phyloP scores from a whole-genome alignment of 2,888 invertebrate species.

The Synergus laeviventris region DNA sequence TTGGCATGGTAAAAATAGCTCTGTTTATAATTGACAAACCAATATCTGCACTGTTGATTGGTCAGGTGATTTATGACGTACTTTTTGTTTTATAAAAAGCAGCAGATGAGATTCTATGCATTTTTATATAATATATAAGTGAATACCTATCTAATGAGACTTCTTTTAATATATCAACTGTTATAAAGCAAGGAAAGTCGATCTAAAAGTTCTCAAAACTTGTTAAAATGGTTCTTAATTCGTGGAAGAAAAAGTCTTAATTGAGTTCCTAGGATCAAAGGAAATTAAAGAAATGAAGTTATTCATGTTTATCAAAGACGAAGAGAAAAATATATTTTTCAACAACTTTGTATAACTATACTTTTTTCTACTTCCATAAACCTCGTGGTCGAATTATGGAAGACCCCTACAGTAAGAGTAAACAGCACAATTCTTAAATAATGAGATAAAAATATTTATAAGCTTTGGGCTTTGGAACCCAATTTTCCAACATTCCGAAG shows the following conservation, averaged over 20 bases:
- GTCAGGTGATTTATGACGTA: slow-evolving; percentile 4
- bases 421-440: no score
- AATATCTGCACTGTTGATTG: neutral
- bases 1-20: neutral
- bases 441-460: no score
- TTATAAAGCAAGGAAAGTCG: neutral
- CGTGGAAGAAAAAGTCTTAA: neutral
- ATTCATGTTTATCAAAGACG: neutral
- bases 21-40: slow-evolving; percentile 1
- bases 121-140: no score
- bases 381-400: no score
- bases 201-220: neutral
- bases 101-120: no score
- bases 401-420: no score
- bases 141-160: neutral
- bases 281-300: neutral
- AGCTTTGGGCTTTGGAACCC: no score
- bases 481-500: neutral
- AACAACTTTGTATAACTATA: no score
- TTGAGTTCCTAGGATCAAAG: neutral
- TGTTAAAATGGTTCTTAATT: neutral
- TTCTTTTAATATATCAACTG: neutral
- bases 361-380: no score
- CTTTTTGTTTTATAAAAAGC: neutral
- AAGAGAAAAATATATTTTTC: neutral